A percentile compares a stretch with the other conserved stretches of the same genome.
phyloP scores from a whole-genome alignment of 2,113 vertebrate species.

The Baryphthengus martii region DNA sequence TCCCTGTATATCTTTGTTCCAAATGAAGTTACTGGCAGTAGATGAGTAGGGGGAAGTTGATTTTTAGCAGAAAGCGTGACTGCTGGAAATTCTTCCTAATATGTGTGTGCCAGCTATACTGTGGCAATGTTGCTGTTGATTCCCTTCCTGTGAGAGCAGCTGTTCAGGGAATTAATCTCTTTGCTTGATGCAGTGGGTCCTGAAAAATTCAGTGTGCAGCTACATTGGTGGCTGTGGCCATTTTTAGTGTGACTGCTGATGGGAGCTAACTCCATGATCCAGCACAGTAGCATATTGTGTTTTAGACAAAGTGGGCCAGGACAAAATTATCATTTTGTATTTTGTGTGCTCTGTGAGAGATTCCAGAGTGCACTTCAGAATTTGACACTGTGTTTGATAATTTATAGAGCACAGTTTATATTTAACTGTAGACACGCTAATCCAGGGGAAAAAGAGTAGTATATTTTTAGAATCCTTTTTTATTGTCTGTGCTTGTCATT shows the following conservation, averaged over 20 bases:
- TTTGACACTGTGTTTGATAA: constrained; percentile 65
- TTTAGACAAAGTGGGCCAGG: constrained; percentile 44
- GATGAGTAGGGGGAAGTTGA: constrained; percentile 57
- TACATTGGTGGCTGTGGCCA: background rate
- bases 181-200: constrained; percentile 7
- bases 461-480: constrained; percentile 56
- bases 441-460: constrained; percentile 44
- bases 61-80: constrained; percentile 49
- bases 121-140: constrained; percentile 25
- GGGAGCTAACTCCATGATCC: background rate
- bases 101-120: constrained; percentile 17
- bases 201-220: background rate
- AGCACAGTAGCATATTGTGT: constrained; percentile 23
- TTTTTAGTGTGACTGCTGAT: background rate
- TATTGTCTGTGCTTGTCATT: constrained; percentile 50
- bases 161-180: constrained; percentile 37
- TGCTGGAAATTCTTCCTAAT: constrained; percentile 45
- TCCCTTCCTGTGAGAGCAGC: constrained; percentile 54
- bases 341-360: background rate
- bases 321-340: constrained; percentile 31
- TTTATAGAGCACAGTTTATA: constrained; percentile 64
- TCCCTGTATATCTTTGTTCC: constrained; percentile 30
- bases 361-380: constrained; percentile 42
- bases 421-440: constrained; percentile 65
- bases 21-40: constrained; percentile 50